A percentile compares a stretch with the other conserved stretches of the same genome.
Evolutionary conservation across 2,113 vertebrate genomes (phyloP).

Genomic region (Heliornis fulica): DNA sequence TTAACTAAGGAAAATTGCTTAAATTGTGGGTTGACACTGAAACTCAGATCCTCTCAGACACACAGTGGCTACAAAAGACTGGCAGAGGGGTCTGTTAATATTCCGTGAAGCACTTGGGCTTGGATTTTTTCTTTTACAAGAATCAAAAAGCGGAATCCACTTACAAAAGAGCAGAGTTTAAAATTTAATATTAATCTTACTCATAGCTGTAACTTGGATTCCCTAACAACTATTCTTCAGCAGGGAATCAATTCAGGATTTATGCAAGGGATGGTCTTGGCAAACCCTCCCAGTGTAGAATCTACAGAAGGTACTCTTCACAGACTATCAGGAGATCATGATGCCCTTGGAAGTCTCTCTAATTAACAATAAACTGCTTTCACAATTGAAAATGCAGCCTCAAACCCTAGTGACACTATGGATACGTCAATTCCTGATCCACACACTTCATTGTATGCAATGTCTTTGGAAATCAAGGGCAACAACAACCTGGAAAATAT

Average conservation of each 20-base stretch:
- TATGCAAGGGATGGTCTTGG: constrained; percentile 67
- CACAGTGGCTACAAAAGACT: background rate
- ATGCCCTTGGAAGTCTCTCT: constrained; percentile 78
- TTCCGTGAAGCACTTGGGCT: background rate
- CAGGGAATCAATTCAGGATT: constrained; percentile 68
- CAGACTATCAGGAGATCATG: constrained; percentile 68
- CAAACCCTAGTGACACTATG: constrained; percentile 60
- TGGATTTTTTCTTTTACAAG: constrained; percentile 29
- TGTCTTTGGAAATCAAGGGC: constrained; percentile 77
- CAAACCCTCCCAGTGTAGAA: constrained; percentile 63
- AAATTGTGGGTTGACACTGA: background rate
- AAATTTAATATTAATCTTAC: constrained; percentile 49
- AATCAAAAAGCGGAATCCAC: constrained; percentile 53
- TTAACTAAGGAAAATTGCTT: background rate
- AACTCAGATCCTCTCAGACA: background rate
- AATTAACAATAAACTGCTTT: constrained; percentile 80
- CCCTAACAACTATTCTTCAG: constrained; percentile 64
- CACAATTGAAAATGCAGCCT: constrained; percentile 75
- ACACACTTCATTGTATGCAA: constrained; percentile 69
- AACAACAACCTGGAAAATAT: constrained; percentile 77
- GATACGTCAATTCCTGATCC: constrained; percentile 72
- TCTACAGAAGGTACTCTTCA: constrained; percentile 66
- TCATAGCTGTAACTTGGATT: constrained; percentile 61
- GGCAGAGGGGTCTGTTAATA: background rate
- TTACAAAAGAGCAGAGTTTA: constrained; percentile 22